Evolutionary conservation across 2,113 vertebrate species (phyloP).

Genomic region (Gymnorhina tibicen): DNA sequence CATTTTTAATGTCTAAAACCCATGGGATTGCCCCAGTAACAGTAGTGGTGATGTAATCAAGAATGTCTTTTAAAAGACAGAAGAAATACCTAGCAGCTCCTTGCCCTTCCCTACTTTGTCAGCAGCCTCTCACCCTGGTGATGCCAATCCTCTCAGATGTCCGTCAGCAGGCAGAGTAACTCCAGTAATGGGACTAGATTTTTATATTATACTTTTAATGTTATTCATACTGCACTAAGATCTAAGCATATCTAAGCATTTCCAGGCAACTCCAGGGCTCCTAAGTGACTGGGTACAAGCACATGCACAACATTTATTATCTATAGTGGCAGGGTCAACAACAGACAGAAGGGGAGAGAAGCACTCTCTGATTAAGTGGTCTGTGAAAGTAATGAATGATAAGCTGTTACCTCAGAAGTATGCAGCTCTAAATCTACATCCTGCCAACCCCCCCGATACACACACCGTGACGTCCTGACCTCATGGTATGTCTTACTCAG

Average conservation of each 20-base stretch:
- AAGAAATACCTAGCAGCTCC: not conserved
- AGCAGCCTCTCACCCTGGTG: not conserved
- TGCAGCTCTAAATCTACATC: not conserved
- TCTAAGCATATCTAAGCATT: not conserved
- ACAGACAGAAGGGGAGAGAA: not conserved
- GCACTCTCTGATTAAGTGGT: not conserved
- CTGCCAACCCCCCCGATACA: not conserved
- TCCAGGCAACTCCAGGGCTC: not conserved
- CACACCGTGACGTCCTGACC: not conserved
- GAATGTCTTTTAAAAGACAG: not conserved
- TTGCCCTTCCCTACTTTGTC: not conserved
- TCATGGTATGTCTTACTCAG: not conserved
- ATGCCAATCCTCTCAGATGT: accelerated
- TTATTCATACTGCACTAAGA: not conserved
- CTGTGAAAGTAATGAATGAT: not conserved
- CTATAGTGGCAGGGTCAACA: not conserved
- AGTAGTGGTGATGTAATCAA: not conserved
- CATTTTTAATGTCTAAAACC: not conserved
- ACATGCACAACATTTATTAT: conserved; percentile 2
- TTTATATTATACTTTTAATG: not conserved
- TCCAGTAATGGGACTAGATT: not conserved
- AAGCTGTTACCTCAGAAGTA: conserved; percentile 11
- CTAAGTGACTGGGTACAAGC: not conserved
- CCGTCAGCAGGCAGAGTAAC: not conserved
- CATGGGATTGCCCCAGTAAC: not conserved